Evolutionary conservation across 2,113 vertebrate genomes (phyloP), one percentile per base, ranked within the genome.

Genomic region (Gavialis gangeticus): DNA sequence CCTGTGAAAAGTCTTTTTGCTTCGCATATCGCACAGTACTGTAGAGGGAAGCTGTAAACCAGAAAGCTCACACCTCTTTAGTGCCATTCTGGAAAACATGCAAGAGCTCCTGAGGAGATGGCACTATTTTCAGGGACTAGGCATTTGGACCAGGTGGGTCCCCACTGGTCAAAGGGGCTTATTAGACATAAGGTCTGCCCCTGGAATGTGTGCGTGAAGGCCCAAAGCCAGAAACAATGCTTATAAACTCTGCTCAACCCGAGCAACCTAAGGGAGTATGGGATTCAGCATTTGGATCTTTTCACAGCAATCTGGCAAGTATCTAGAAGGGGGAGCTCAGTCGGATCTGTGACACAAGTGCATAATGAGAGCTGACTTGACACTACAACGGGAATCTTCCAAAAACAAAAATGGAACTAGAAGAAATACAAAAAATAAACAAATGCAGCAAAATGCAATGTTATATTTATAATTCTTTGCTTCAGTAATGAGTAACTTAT

Each of bases 221-320:
- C 27, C 46, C n/a, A 59, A 15, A 59, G 58, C 19, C 14, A 78
- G 78, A 64, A 73, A 10, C 56, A 82, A 25, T 5, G 37, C 24
- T 22, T 8, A 46, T 46, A 56, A 80, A 4, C 6, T 25, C 55
- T 46, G 46, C 5, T 19, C 59, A 80, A 56, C 12, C 82, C 18
- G 28, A 0, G 0, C 15, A 13, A n/a, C 34, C 14, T 21, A 21
- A 64, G 28, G 58, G 7, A 82, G 34, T 2, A 17, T 4, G 64
- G 34, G 58, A 75, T 10, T 34, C 64, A 79, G 16, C 24, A 4
- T 8, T 34, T 7, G 18, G 27, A 18, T 64, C 10, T 46, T 75
- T 27, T 46, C 34, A 2, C 24, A 78, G 10, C 27, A 73, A n/a
- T 64, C 58, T 46, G 87, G 15, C 66, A 12, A n/a, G 27, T 1